These are phyloP conservation scores for Arremon brunneinucha DNA, from an alignment of 2,797 vertebrate species.

Conservation along the genomic window DNA sequence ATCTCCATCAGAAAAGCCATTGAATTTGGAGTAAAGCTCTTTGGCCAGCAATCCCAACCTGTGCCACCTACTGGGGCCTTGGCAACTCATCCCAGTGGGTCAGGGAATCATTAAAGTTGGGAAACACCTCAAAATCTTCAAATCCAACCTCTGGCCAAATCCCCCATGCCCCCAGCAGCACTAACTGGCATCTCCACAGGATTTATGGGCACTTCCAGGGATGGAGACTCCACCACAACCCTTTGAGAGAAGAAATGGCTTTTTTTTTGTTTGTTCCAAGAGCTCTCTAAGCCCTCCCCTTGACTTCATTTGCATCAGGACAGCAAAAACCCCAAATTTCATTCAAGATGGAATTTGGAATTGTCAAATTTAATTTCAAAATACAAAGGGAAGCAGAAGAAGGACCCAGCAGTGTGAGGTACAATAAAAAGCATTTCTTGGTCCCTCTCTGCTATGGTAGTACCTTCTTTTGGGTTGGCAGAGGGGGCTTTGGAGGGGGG, in stretches of 20 bases:
- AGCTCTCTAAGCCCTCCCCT: neutral
- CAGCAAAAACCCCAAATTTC: no score
- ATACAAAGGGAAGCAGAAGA: neutral
- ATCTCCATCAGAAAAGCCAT: neutral
- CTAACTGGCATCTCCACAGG: neutral
- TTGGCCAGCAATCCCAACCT: neutral
- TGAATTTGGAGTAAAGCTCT: neutral
- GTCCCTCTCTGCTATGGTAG: neutral
- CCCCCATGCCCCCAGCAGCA: fast-evolving
- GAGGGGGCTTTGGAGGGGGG: neutral
- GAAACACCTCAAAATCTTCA: neutral
- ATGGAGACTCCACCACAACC: neutral
- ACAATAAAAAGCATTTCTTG: neutral
- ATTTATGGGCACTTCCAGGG: neutral
- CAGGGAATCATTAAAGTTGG: neutral
- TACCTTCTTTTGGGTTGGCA: neutral
- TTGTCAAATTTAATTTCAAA: no score
- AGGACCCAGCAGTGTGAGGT: fast-evolving
- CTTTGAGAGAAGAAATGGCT: neutral
- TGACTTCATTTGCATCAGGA: neutral
- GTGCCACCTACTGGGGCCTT: fast-evolving
- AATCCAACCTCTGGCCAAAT: neutral
- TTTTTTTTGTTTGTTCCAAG: neutral
- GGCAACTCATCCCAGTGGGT: neutral
- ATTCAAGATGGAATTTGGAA: no score